Percentiles rank a stretch among this genome's conserved stretches.
Evolutionary conservation across 2,797 vertebrate genomes (phyloP).

Genomic region (Fratercula arctica): DNA sequence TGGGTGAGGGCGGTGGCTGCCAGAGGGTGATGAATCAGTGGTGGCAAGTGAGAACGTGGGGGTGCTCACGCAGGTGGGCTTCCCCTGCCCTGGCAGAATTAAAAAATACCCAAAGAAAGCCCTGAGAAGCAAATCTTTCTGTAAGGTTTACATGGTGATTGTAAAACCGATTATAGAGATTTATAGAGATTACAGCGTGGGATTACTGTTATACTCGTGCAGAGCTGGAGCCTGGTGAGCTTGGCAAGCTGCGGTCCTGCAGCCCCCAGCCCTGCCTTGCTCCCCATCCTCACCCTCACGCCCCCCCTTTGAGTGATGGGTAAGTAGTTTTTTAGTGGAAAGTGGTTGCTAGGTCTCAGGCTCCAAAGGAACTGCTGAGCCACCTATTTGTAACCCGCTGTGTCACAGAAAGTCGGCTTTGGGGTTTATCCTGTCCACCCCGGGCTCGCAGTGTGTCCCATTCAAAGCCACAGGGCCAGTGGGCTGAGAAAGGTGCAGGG

Average conservation of each 20-base stretch:
- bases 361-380: not conserved
- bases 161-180: not conserved
- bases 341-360: not conserved
- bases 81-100: not conserved
- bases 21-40: fast-evolving
- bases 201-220: not conserved
- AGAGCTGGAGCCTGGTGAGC: not conserved
- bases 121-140: not conserved
- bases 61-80: not conserved
- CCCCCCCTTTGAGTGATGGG: not conserved
- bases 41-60: not conserved
- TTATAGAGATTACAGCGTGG: fast-evolving
- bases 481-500: not conserved
- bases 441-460: fast-evolving
- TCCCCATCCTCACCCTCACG: no score
- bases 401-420: not conserved
- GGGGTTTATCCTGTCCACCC: not conserved
- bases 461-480: no score
- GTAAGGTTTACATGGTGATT: not conserved
- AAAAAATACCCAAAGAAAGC: not conserved
- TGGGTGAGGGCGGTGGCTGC: not conserved
- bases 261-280: not conserved
- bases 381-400: not conserved
- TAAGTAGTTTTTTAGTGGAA: not conserved
- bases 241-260: not conserved